Evolutionary conservation across 1,140 invertebrate genomes (phyloP).

Genomic region (Atta texana): DNA sequence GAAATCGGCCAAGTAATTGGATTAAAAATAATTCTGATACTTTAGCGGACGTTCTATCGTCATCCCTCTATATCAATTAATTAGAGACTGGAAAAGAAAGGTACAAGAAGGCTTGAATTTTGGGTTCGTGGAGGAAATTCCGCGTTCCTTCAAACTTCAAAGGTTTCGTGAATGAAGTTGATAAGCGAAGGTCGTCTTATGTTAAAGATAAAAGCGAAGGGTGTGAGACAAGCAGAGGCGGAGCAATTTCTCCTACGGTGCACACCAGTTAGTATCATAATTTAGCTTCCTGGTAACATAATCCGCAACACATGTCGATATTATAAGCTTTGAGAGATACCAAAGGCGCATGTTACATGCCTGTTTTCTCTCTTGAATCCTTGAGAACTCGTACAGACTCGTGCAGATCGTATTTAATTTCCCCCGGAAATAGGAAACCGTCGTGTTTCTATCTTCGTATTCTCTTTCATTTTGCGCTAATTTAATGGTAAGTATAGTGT

Average conservation of each 20-base stretch:
- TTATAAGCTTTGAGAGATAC: background rate
- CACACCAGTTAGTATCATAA: background rate
- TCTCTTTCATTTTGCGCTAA: background rate
- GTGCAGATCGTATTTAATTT: background rate
- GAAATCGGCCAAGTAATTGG: background rate
- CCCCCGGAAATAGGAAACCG: background rate
- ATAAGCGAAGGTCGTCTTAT: slow-evolving; percentile 9
- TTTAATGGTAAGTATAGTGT: background rate
- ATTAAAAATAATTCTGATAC: slow-evolving; percentile 41
- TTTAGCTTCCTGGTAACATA: background rate
- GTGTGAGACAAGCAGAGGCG: background rate
- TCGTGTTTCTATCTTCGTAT: background rate
- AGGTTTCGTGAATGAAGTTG: background rate
- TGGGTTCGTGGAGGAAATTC: background rate
- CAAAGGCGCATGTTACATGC: background rate
- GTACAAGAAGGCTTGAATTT: background rate
- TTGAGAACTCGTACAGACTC: background rate
- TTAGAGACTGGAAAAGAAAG: background rate
- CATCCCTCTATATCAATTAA: slow-evolving; percentile 1
- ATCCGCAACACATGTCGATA: background rate
- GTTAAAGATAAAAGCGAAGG: slow-evolving; percentile 29
- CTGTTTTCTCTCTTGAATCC: background rate
- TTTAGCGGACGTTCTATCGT: background rate
- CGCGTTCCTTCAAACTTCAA: slow-evolving; percentile 18
- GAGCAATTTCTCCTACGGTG: background rate